These are phyloP conservation scores for Pedetes capensis DNA, from an alignment of 2,113 vertebrate species.

Conservation along the genomic window DNA sequence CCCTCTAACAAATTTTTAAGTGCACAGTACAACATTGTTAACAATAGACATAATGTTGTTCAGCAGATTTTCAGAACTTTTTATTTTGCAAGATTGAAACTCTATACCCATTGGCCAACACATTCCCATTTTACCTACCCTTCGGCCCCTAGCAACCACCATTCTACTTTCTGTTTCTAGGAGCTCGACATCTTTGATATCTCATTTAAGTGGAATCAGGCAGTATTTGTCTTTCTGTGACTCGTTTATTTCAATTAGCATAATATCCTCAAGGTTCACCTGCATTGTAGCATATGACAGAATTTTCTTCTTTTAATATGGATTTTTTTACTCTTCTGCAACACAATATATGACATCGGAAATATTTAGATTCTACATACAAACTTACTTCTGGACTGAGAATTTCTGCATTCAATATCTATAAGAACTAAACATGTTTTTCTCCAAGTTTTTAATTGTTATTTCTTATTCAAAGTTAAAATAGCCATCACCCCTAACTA, in stretches of 20 bases:
- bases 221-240: neutral
- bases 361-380: constrained; percentile 34
- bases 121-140: neutral
- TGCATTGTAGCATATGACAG: neutral
- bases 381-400: constrained; percentile 13
- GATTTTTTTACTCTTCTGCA: neutral
- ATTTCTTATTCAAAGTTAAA: constrained; percentile 45
- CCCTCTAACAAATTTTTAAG: neutral
- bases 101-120: neutral
- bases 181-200: neutral
- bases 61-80: neutral
- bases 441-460: neutral
- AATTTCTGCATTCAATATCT: neutral
- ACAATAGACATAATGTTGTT: neutral
- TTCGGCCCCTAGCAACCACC: neutral
- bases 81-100: neutral
- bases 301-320: neutral
- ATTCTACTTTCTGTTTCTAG: neutral
- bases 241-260: neutral
- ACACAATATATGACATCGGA: neutral
- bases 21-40: neutral
- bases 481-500: neutral
- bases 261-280: neutral
- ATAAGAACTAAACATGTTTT: constrained; percentile 7
- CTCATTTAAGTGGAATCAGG: neutral